Conservation (phyloP, 64 coral and sea anemone species). For the Pachyseris speciosa region DNA sequence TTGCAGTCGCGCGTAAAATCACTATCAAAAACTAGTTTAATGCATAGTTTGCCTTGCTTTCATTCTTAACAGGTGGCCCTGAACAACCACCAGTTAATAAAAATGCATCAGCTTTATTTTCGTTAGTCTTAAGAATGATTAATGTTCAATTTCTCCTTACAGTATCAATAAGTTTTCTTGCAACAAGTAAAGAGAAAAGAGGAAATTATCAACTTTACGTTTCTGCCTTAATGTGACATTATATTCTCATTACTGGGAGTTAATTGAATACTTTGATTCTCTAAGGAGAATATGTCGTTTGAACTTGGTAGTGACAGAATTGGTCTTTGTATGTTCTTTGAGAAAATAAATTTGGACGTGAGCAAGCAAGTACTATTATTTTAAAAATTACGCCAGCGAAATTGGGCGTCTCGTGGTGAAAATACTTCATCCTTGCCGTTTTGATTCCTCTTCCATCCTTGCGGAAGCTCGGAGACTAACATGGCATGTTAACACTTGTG, state of each 20-base stretch:
- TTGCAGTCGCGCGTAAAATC: neutral
- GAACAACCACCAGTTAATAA: slow-evolving; percentile 2
- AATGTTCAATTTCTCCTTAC: neutral
- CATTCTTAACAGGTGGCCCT: slow-evolving; percentile 11
- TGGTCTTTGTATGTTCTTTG: no score
- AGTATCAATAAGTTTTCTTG: neutral
- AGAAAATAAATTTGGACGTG: slow-evolving; percentile 12
- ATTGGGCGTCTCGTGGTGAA: neutral
- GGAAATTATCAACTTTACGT: neutral
- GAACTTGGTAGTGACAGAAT: neutral
- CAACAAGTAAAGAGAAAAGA: neutral
- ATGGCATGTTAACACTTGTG: neutral
- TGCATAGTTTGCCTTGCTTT: no score
- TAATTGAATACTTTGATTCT: neutral
- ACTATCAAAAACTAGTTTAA: neutral
- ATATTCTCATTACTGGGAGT: neutral
- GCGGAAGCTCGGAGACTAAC: neutral
- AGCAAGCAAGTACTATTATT: slow-evolving; percentile 3
- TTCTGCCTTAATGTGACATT: neutral
- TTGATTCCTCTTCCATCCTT: neutral
- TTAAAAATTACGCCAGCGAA: slow-evolving; percentile 23
- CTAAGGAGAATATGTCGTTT: neutral
- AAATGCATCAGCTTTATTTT: slow-evolving; percentile 38
- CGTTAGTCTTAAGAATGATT: neutral
- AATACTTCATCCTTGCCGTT: neutral